Conservation (phyloP, 2,113 vertebrate genomes). For the Ageneiosus marmoratus region DNA sequence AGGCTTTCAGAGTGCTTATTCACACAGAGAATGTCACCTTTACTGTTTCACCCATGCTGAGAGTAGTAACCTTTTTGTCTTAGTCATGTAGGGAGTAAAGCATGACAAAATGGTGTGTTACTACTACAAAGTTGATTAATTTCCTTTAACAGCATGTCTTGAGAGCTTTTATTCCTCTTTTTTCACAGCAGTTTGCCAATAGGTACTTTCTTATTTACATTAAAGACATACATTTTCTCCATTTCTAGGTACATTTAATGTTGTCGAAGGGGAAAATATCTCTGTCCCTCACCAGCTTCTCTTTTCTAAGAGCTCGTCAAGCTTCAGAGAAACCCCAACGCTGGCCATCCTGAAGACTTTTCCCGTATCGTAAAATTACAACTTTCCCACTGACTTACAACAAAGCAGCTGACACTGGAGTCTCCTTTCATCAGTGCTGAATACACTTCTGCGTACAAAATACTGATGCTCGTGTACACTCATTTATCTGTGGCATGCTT, state of each 20-base stretch:
- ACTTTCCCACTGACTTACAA: background rate
- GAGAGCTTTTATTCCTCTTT: background rate
- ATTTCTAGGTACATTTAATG: background rate
- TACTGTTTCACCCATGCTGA: background rate
- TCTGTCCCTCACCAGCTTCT: background rate
- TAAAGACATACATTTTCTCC: background rate
- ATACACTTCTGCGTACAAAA: background rate
- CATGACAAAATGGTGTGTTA: background rate
- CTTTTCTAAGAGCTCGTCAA: background rate
- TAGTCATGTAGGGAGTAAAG: background rate
- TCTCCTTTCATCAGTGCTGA: background rate
- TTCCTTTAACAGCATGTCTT: background rate
- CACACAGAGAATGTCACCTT: background rate
- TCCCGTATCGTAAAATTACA: background rate
- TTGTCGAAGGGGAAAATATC: background rate
- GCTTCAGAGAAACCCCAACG: background rate
- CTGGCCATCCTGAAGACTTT: background rate
- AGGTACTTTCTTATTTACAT: background rate
- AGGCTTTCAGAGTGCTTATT: conserved; percentile 30
- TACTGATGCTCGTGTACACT: background rate
- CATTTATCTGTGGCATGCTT: background rate
- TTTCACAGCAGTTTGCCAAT: background rate
- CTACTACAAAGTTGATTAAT: background rate
- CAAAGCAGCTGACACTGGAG: background rate
- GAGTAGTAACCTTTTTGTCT: conserved; percentile 9